Conservation (phyloP, 2,888 invertebrate genomes). For the Pachycephus smyrnensis region DNA sequence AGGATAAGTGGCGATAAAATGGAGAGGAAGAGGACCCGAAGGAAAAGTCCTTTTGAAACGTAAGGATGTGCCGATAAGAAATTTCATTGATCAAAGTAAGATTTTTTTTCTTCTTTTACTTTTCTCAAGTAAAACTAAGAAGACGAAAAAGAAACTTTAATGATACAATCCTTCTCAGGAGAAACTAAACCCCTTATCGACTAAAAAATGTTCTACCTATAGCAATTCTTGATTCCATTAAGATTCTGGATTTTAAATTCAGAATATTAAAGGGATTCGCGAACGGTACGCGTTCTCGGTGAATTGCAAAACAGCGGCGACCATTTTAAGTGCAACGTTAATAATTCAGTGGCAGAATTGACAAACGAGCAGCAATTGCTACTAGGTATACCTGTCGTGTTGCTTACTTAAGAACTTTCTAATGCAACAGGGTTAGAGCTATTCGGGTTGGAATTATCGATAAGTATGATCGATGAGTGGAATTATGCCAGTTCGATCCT, state of each 20-base stretch:
- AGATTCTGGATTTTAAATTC: not conserved
- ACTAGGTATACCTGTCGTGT: constrained; percentile 36
- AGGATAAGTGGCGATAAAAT: not conserved
- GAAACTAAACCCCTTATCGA: not conserved
- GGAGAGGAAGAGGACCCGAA: not conserved
- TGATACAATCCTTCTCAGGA: not conserved
- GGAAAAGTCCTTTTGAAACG: not conserved
- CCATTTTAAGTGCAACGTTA: constrained; percentile 34
- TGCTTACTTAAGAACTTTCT: constrained; percentile 38
- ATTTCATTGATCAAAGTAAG: not conserved
- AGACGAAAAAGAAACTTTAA: not conserved
- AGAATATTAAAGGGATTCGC: not conserved
- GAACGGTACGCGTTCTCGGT: not conserved
- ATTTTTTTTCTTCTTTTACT: not conserved
- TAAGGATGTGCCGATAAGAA: not conserved
- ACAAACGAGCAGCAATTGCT: constrained; percentile 50
- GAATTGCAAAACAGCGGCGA: constrained; percentile 20
- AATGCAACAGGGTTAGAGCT: constrained; percentile 34
- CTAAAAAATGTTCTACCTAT: not conserved
- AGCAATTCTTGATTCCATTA: not conserved
- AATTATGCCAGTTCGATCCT: constrained; percentile 40
- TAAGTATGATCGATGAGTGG: constrained; percentile 44
- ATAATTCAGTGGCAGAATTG: constrained; percentile 46
- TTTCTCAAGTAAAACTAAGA: not conserved
- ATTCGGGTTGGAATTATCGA: constrained; percentile 44